These are phyloP conservation scores for Sciurus vulgaris DNA, from an alignment of 2,797 vertebrate genomes.

Conservation along the genomic window DNA sequence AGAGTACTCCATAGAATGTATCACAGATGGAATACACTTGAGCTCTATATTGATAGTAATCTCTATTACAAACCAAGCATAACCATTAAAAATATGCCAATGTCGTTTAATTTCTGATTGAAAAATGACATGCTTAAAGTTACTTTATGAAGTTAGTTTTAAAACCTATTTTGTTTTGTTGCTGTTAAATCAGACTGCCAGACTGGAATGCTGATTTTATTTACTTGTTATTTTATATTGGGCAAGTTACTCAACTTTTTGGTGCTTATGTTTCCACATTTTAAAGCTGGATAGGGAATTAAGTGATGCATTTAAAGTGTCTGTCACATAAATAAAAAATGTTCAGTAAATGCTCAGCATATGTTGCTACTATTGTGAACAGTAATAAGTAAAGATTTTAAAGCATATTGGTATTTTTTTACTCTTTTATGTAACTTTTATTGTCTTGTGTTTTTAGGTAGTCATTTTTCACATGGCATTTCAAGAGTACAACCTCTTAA, in stretches of 20 bases:
- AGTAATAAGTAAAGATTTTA: conserved; percentile 46
- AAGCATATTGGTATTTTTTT: conserved; percentile 50
- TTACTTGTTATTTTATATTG: conserved; percentile 27
- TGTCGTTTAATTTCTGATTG: conserved; percentile 43
- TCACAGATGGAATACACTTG: not conserved
- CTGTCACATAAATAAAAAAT: not conserved
- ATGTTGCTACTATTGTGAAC: conserved; percentile 4
- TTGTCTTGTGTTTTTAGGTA: conserved; percentile 86
- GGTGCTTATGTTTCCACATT: conserved; percentile 56
- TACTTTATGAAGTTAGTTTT: not conserved
- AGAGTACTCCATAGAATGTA: not conserved
- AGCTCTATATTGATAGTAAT: conserved; percentile 25
- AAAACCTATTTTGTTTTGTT: conserved; percentile 20
- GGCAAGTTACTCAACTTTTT: conserved; percentile 22
- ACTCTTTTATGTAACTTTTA: conserved; percentile 63
- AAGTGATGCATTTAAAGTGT: conserved; percentile 33
- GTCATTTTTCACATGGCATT: conserved; percentile 84
- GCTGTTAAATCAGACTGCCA: conserved; percentile 42
- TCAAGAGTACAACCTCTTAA: conserved; percentile 92
- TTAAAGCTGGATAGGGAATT: conserved; percentile 20
- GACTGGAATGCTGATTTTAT: conserved; percentile 39
- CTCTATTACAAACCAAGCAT: conserved; percentile 50
- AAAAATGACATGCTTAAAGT: conserved; percentile 44
- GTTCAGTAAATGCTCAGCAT: not conserved
- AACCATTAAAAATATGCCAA: conserved; percentile 2